Base-by-base conservation (phyloP, 1,140 invertebrate genomes). In the Dysdera silvatica region DNA sequence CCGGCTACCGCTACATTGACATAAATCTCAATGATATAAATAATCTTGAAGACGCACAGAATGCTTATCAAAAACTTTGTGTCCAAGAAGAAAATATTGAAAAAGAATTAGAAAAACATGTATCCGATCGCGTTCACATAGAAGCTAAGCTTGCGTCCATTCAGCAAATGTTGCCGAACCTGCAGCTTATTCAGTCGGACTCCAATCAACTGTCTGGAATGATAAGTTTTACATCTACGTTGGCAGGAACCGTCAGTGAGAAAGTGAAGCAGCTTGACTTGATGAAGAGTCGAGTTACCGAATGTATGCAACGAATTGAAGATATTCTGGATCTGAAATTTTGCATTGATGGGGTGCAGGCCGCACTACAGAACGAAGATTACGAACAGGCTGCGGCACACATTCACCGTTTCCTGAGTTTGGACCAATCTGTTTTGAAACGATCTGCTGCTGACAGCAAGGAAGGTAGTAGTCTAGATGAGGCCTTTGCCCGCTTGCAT, bases 261-360 rank as follows among this genome's bases (percentile, higher is more conserved):
- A 97, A 98, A 87, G 95, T 99, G 12, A 82, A 93, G 47, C 86
- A 91, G 61, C 76, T 99, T 24, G 96, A 99, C 80, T 78, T 89
- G 48, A 93, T 61, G 23, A 69, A 94, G 90, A 90, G 85, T 68
- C 82, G 91, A 68, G 96, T 98, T 0, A 89, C 89, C 18, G 90
- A 95, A 70, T 96, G 92, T 75, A 91, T 98, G 72, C 86, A 90
- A 70, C 80, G 94, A 66, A 94, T 99, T 0, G 91, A 95, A 73
- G 96, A 99, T 77, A 82, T 99, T 23, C 83, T 98, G 61, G 96
- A 99, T 77, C 80, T 99, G 23, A 91, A 96, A 75, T 82, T 93
- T 47, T 98, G 95, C 75, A 94, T 91, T 63, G 88, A 96, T 77
- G 95, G 94, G 45, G 95, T 98, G 0, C 87, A 93, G 64, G 85